Base-by-base conservation (phyloP, 1,140 invertebrate genomes). In the Drosophila albomicans region DNA sequence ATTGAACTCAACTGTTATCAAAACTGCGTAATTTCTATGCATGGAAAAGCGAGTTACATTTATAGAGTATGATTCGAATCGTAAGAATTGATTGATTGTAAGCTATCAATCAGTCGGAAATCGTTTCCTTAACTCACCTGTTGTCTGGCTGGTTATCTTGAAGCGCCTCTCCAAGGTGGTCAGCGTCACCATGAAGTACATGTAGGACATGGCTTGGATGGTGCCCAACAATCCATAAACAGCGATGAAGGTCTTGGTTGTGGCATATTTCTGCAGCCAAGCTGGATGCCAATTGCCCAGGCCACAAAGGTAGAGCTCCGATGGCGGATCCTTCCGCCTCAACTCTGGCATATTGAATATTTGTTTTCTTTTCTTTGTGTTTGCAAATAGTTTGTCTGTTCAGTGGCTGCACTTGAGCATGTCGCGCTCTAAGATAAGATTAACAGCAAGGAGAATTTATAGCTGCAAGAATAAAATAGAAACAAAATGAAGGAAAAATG, bases 121-220 rank as follows among this genome's bases (percentile, higher is more conserved):
- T 57, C 10, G 35, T 41, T 57, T 57, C 32, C 54, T 41, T 7
- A 20, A 6, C 87, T 93, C 88, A 95, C 96, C 96, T 80, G 95
- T 95, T 2, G 95, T 95, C 87, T 94, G 94, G 82, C 95, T 96
- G 20, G 95, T 94, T 79, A 96, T 95, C 82, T 95, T 95, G 78
- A 96, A 96, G 71, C 95, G 93, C 81, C 95, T 96, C 82, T 96
- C 95, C 68, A 96, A 86, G 1, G 95, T 96, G 28, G 95, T 95
- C 66, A 96, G 86, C 5, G 95, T 95, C 16, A 95, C 94, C 2
- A 95, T 93, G 57, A 95, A 95, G 78, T 96, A 96, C 76, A 95
- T 94, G 77, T 94, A 96, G 28, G 95, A 94, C 94, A 96, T 96
- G 35, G 95, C 94, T 76, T 96, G 95, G 0, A 95, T 93, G n/a